Evolutionary conservation across 2,888 invertebrate genomes (phyloP).

Genomic region (Metellina segmentata): DNA sequence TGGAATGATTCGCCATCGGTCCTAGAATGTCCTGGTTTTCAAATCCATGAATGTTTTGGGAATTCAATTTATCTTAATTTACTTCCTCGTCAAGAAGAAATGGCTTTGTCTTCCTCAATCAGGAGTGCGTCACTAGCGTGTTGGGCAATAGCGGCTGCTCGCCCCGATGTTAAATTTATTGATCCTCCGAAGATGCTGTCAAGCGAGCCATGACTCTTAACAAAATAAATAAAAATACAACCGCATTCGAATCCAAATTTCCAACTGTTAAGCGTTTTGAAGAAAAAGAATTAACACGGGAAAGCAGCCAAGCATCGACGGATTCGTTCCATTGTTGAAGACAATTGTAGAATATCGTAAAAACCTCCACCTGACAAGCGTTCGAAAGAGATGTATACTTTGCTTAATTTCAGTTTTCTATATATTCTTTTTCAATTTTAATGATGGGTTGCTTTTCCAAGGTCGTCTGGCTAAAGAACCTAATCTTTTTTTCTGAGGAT

Average conservation of each 20-base stretch:
- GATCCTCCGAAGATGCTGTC: not conserved
- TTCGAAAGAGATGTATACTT: slow-evolving; percentile 7
- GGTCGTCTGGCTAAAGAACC: slow-evolving; percentile 1
- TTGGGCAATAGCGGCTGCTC: not conserved
- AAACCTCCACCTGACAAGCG: slow-evolving; percentile 4
- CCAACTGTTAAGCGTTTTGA: not conserved
- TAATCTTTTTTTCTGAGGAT: too few species aligned
- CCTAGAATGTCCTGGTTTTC: too few species aligned
- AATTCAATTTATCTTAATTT: too few species aligned
- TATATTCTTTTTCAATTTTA: not conserved
- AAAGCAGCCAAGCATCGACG: slow-evolving; percentile 25
- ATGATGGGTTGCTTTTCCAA: slow-evolving; percentile 8
- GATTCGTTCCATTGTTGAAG: slow-evolving; percentile 28
- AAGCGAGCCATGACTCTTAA: slow-evolving; percentile 10
- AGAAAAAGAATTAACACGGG: not conserved
- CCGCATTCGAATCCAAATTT: not conserved
- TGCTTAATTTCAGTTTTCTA: not conserved
- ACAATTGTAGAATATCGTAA: slow-evolving; percentile 2
- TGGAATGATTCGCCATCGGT: not conserved
- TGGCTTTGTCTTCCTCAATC: too few species aligned
- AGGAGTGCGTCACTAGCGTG: not conserved
- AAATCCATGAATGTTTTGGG: too few species aligned
- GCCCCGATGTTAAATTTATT: not conserved
- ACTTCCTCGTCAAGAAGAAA: too few species aligned
- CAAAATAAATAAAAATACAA: slow-evolving; percentile 16